Conservation (phyloP, 2,888 invertebrate genomes). For the Rhagonycha fulva region DNA sequence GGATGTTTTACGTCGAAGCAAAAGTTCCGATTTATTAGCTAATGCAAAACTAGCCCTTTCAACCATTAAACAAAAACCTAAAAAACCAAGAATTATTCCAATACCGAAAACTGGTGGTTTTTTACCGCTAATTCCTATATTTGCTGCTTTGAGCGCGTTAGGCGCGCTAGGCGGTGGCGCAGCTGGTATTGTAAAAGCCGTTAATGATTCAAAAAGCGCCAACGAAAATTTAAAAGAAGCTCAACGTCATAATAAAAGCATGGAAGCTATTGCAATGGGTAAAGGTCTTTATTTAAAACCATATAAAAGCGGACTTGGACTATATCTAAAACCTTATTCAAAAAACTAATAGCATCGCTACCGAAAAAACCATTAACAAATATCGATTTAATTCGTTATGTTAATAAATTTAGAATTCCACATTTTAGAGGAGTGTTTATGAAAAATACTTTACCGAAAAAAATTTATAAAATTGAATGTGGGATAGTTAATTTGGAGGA, state of each 20-base stretch:
- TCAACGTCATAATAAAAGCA: constrained; percentile 46
- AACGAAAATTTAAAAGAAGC: constrained; percentile 42
- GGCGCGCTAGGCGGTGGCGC: constrained; percentile 48
- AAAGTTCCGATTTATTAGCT: not conserved
- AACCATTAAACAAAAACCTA: not conserved
- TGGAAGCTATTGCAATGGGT: constrained; percentile 47
- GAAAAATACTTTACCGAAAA: constrained; percentile 35
- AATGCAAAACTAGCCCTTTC: not conserved
- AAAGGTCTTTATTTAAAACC: constrained; percentile 45
- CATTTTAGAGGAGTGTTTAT: constrained; percentile 41
- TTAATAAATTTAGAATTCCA: constrained; percentile 26
- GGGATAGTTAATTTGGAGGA: constrained; percentile 43
- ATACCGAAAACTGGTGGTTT: constrained; percentile 46
- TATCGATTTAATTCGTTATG: constrained; percentile 32
- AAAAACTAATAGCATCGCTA: constrained; percentile 32
- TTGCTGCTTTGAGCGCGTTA: constrained; percentile 46
- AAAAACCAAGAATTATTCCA: constrained; percentile 34
- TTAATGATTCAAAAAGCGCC: constrained; percentile 44
- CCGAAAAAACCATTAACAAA: constrained; percentile 36
- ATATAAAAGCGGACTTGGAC: constrained; percentile 33
- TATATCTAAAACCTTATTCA: constrained; percentile 27
- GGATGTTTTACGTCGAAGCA: not conserved
- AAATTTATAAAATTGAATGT: constrained; percentile 34
- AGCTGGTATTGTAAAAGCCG: constrained; percentile 46
- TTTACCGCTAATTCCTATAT: constrained; percentile 44